These are phyloP conservation scores for Sturmia bella DNA, from an alignment of 2,888 invertebrate species.

Conservation along the genomic window DNA sequence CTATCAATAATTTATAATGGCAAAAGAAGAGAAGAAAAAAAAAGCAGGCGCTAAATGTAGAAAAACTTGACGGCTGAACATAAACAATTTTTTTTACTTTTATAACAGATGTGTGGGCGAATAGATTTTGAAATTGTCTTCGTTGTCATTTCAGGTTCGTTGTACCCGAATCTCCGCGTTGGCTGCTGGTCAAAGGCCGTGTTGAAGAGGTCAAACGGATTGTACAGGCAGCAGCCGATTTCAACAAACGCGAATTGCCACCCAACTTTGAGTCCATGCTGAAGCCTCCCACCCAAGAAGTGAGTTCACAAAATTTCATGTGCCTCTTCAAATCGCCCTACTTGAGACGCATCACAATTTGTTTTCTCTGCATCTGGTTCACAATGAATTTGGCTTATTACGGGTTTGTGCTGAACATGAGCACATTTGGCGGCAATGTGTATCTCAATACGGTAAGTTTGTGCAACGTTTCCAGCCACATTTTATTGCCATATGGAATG, in stretches of 20 bases:
- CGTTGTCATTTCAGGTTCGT: constrained; percentile 84
- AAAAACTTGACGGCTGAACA: constrained; percentile 24
- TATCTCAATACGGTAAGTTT: constrained; percentile 88
- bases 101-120: constrained; percentile 8
- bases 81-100: constrained; percentile 33
- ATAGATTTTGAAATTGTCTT: constrained; percentile 4
- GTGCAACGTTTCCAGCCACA: background rate
- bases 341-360: constrained; percentile 86
- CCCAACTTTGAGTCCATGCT: constrained; percentile 87
- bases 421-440: constrained; percentile 88
- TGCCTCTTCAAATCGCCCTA: constrained; percentile 86
- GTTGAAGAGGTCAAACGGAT: constrained; percentile 87
- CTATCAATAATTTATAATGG: constrained; percentile 36
- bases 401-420: constrained; percentile 87
- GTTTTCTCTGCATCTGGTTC: constrained; percentile 89
- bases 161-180: constrained; percentile 90
- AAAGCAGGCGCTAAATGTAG: constrained; percentile 27
- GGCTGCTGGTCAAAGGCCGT: constrained; percentile 88
- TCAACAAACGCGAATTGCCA: constrained; percentile 86
- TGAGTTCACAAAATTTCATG: constrained; percentile 84
- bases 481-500: too few species aligned
- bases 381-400: constrained; percentile 84
- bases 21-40: constrained; percentile 30
- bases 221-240: constrained; percentile 85
- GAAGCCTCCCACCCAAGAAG: constrained; percentile 83